Evolutionary conservation across 2,888 invertebrate species (phyloP), one percentile per base, ranked within the genome.

Genomic region (Mamestra brassicae): DNA sequence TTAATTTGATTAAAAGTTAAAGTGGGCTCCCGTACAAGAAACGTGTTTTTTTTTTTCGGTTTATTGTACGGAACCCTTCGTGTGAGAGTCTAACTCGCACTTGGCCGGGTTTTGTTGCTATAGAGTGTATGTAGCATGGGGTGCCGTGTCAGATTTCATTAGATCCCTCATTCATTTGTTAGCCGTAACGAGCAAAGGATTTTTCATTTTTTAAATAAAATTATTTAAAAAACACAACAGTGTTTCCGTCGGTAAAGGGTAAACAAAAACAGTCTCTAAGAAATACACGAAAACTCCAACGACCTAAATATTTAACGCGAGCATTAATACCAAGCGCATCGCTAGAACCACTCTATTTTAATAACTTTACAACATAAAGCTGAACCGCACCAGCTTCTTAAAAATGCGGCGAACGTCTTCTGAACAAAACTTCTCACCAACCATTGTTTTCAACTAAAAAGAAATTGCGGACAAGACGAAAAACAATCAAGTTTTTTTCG

Each of bases 401-500:
- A 71, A 73, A 71, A 80, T 80, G 84, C 81, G 61, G 36, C 76
- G 45, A 57, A 17, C 69, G 72, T 76, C 69, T 67, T 66, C 55
- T 26, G 58, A 72, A 67, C 70, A 80, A 84, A 82, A 84, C 76
- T 82, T 84, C 57, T 36, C 68, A 36, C 71, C 26, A 13, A 50
- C 74, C 81, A 80, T 84, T 82, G 82, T 84, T 76, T 72, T 42
- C 10, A 80, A 76, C 54, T 63, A 60, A 74, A 74, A 74, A 81
- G 66, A 75, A 80, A 76, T 76, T 74, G 73, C 60, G 60, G 65
- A 67, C 73, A 68, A 66, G 38, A 64, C 45, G 64, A 64, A 74
- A 84, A 84, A 72, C 75, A 84, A 84, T 84, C 60, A 34, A 36
- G 76, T 57, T 71, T 84, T 78, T 80, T 80, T 55, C 26, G 26